phyloP scores from a whole-genome alignment of 2,888 invertebrate species.

The Autographa pulchrina region DNA sequence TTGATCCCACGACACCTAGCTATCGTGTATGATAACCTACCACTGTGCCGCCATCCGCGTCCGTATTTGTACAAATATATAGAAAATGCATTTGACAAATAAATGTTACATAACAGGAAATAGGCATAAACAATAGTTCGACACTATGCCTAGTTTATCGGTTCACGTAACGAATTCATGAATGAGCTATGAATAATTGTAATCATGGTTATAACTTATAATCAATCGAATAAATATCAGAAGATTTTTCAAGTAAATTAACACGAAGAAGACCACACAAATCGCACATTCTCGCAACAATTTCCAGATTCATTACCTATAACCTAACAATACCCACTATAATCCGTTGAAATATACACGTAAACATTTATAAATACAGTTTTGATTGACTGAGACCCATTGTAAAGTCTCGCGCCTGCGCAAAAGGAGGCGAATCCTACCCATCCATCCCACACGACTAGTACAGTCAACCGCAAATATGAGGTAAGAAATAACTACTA shows the following conservation, averaged over 20 bases:
- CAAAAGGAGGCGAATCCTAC: slow-evolving; percentile 51
- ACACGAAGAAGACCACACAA: too few species aligned
- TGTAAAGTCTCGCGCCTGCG: slow-evolving; percentile 61
- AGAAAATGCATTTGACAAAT: slow-evolving; percentile 5
- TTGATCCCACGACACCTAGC: slow-evolving; percentile 27
- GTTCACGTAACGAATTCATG: slow-evolving; percentile 36
- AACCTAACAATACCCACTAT: too few species aligned
- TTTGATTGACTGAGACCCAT: slow-evolving; percentile 28
- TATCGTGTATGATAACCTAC: slow-evolving; percentile 42
- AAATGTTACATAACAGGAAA: not conserved
- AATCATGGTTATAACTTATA: too few species aligned
- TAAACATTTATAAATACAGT: too few species aligned
- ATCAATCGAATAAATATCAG: too few species aligned
- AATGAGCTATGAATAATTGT: slow-evolving; percentile 18
- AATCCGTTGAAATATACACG: too few species aligned
- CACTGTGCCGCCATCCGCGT: slow-evolving; percentile 1
- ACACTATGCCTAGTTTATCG: slow-evolving; percentile 18
- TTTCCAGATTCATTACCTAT: too few species aligned
- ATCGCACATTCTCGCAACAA: too few species aligned
- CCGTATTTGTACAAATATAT: not conserved
- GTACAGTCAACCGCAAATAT: slow-evolving; percentile 5
- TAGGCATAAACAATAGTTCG: not conserved
- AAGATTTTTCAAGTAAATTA: too few species aligned
- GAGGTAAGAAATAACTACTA: too few species aligned
- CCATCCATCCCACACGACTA: slow-evolving; percentile 52